Percentiles rank a stretch among this genome's conserved stretches.
phyloP scores from a whole-genome alignment of 2,797 vertebrate genomes.

The Schizothorax lantsangensis region DNA sequence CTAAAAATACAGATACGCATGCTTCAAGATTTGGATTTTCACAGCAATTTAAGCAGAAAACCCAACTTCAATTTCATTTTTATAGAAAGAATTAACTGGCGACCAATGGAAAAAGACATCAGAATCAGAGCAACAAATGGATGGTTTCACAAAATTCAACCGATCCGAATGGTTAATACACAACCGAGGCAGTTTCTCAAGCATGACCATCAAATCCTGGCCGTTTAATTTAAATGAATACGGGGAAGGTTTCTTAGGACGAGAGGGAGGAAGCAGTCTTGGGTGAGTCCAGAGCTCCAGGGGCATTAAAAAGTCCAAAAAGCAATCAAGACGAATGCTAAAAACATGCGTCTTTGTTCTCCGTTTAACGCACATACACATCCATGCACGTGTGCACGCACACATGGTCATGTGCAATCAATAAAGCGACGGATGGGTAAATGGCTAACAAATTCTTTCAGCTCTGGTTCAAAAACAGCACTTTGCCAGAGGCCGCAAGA shows the following conservation, averaged over 20 bases:
- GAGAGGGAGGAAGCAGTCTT: not conserved
- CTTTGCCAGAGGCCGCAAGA: constrained; percentile 57
- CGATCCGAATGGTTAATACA: not conserved
- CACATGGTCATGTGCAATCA: constrained; percentile 55
- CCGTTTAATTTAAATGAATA: not conserved
- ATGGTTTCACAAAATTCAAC: constrained; percentile 7
- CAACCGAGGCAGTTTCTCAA: not conserved
- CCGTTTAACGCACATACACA: constrained; percentile 8
- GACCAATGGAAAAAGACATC: not conserved
- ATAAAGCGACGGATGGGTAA: constrained; percentile 60
- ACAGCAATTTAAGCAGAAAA: constrained; percentile 14
- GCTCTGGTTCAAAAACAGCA: constrained; percentile 68
- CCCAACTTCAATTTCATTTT: not conserved
- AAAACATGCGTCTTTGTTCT: constrained; percentile 46
- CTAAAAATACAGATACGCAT: constrained; percentile 21
- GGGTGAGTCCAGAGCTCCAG: not conserved
- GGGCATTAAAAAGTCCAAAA: not conserved
- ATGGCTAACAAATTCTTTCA: constrained; percentile 56
- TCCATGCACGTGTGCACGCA: constrained; percentile 10
- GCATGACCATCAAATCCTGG: not conserved
- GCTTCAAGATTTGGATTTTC: not conserved
- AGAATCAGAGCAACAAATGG: constrained; percentile 17
- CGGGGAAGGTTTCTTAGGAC: not conserved
- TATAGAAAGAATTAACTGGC: not conserved
- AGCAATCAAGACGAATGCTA: constrained; percentile 26